Percentiles rank a stretch among this genome's conserved stretches.
These are phyloP conservation scores for Cyanistes caeruleus DNA, from an alignment of 2,113 vertebrate genomes.

Conservation along the genomic window DNA sequence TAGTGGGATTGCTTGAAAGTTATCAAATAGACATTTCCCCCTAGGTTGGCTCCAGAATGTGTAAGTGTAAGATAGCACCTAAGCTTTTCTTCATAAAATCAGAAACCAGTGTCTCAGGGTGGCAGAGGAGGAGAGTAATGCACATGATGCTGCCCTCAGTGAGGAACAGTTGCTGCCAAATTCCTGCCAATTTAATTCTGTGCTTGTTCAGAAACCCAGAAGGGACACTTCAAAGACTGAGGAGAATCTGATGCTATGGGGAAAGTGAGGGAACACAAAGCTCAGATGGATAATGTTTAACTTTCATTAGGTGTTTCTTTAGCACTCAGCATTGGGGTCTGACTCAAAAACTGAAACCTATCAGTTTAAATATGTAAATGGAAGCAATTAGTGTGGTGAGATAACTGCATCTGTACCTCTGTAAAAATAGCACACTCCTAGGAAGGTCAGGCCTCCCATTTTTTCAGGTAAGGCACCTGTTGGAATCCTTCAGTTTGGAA, in stretches of 20 bases:
- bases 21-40: background rate
- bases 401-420: background rate
- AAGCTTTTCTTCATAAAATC: background rate
- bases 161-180: background rate
- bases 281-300: background rate
- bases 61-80: background rate
- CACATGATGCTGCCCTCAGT: background rate
- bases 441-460: background rate
- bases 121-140: background rate
- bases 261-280: background rate
- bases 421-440: background rate
- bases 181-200: background rate
- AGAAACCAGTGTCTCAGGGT: background rate
- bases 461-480: background rate
- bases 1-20: background rate
- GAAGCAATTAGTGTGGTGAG: background rate
- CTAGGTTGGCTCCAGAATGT: background rate
- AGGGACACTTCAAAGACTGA: background rate
- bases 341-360: background rate
- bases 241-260: background rate
- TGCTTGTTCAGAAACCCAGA: background rate
- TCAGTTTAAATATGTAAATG: background rate
- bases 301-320: background rate
- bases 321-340: background rate
- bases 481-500: background rate